Evolutionary conservation across 2,888 invertebrate genomes (phyloP).

Genomic region (Drosophila demipolita): DNA sequence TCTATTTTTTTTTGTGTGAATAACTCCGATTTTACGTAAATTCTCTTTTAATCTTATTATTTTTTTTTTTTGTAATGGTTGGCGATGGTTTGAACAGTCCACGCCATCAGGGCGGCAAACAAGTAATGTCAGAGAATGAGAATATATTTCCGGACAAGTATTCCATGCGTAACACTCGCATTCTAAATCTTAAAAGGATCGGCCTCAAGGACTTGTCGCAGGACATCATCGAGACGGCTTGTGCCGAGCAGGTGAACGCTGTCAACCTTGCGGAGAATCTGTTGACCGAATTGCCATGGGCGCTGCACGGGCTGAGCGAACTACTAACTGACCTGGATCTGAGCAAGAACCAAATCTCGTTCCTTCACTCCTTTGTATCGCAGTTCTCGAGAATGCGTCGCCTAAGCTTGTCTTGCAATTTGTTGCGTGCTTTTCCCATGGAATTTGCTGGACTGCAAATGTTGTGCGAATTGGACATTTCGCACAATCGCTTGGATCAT

Average conservation of each 20-base stretch:
- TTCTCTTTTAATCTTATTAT: neutral
- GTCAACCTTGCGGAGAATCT: conserved; percentile 54
- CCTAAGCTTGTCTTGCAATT: conserved; percentile 90
- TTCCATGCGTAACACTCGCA: conserved; percentile 55
- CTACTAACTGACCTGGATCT: conserved; percentile 88
- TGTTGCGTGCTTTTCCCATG: conserved; percentile 87
- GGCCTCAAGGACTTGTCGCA: conserved; percentile 42
- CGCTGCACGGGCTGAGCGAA: conserved; percentile 85
- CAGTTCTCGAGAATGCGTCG: conserved; percentile 87
- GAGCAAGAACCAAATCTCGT: conserved; percentile 88
- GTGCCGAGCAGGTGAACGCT: conserved; percentile 50
- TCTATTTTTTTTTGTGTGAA: neutral
- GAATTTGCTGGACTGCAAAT: conserved; percentile 89
- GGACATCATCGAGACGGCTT: conserved; percentile 49
- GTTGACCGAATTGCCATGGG: conserved; percentile 42
- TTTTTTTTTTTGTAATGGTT: conserved; percentile 32
- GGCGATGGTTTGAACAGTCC: conserved; percentile 68
- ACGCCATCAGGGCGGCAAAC: conserved; percentile 49
- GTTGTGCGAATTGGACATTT: conserved; percentile 89
- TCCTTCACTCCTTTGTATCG: conserved; percentile 88
- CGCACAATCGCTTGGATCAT: conserved; percentile 89
- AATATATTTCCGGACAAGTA: conserved; percentile 59
- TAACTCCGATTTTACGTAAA: neutral
- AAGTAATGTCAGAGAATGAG: accelerated
- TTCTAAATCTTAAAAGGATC: conserved; percentile 12